These are phyloP conservation scores for Lepidocyrtoides sp. DNA, from an alignment of 2,888 invertebrate species.

Conservation along the genomic window DNA sequence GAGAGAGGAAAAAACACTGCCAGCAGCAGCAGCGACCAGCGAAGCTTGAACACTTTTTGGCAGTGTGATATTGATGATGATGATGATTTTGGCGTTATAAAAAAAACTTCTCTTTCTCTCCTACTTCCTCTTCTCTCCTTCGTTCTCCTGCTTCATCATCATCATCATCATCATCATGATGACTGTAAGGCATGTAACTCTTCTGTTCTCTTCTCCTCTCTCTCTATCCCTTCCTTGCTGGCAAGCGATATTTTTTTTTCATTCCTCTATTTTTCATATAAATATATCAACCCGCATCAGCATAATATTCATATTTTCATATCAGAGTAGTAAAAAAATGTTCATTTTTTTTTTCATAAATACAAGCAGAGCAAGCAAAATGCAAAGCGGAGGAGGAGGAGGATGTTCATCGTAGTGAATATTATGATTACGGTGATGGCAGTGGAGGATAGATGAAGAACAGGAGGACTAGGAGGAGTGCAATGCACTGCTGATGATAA, in stretches of 20 bases:
- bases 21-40: conserved; percentile 14
- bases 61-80: too few relatives aligned
- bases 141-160: neutral
- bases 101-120: conserved; percentile 20
- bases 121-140: neutral
- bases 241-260: neutral
- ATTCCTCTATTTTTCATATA: neutral
- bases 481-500: conserved; percentile 36
- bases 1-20: neutral
- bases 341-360: neutral
- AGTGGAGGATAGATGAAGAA: neutral
- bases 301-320: conserved; percentile 19
- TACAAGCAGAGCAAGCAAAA: neutral
- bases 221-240: neutral
- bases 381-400: neutral
- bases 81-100: too few relatives aligned
- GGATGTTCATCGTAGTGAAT: too few relatives aligned
- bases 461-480: conserved; percentile 7
- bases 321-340: neutral
- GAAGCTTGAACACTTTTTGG: conserved; percentile 29
- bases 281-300: neutral
- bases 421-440: neutral
- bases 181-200: too few relatives aligned
- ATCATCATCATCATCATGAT: too few relatives aligned
- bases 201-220: too few relatives aligned